Evolutionary conservation across 2,888 invertebrate genomes (phyloP), one percentile per base, ranked within the genome.

Genomic region (Xanthorhoe designata): DNA sequence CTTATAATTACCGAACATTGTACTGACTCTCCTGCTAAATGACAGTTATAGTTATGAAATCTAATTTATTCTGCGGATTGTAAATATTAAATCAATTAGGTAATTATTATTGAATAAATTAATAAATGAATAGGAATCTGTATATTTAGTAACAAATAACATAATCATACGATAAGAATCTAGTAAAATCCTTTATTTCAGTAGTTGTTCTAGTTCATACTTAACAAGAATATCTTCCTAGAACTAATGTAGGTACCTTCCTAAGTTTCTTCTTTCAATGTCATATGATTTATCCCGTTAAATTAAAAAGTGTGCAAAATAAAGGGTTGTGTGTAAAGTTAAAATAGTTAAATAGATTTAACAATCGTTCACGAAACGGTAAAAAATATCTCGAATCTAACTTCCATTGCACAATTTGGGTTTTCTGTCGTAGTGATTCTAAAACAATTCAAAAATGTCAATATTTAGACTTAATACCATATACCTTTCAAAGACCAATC

Each of bases 301-400:
- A 83, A 82, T 81, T 87, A 71, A 89, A 91, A 88, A 91, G 92
- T 90, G 92, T 93, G 93, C 92, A 93, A 92, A 92, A 88, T 90
- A 91, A 92, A 93, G 89, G 93, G 93, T 93, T 93, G 93, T 93
- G 93, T 93, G 92, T 93, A 93, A 93, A 92, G 86, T 91, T 91
- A 91, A 91, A 88, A 89, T 92, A 92, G 88, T 86, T 89, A 87
- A 91, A 88, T 91, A 91, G 89, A 88, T 88, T 79, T 90, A 88
- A 87, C 80, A 80, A 83, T 87, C 86, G 86, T 87, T 89, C 83
- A 79, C 75, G 80, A 83, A 83, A 87, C 85, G 84, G 81, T 78
- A 79, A 78, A 79, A 78, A 81, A 75, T 82, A 87, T 85, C 84
- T 82, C 76, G 73, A 82, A 80, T 77, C 70, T 78, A 63, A 66